Conservation (phyloP, 1,140 invertebrate species). For the Apolygus lucorum region DNA sequence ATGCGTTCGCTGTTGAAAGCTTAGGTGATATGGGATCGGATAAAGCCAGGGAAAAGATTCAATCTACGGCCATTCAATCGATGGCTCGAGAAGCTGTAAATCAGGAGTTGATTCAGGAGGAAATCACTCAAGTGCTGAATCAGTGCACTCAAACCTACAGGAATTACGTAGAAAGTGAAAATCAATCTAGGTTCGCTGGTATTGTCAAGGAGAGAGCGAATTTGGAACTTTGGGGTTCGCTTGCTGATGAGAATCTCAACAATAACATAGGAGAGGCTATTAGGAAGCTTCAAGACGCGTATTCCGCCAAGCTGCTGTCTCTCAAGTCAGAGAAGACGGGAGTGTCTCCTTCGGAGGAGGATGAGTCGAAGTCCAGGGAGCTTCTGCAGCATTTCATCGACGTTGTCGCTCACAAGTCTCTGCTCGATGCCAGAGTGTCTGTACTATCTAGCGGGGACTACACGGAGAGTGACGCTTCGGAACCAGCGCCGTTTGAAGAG, state of each 20-base stretch:
- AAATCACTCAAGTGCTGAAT: conserved; percentile 59
- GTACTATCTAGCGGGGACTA: conserved; percentile 43
- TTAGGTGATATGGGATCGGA: conserved; percentile 39
- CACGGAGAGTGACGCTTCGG: conserved; percentile 12
- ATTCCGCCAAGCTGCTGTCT: conserved; percentile 45
- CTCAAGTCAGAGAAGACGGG: conserved; percentile 29
- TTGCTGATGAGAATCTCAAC: conserved; percentile 55
- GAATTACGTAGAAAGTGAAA: conserved; percentile 39
- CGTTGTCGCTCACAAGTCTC: conserved; percentile 63
- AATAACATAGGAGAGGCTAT: conserved; percentile 59
- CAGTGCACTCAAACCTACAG: conserved; percentile 56
- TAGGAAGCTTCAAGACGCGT: conserved; percentile 52
- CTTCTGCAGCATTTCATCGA: conserved; percentile 61
- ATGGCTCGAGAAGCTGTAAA: conserved; percentile 59
- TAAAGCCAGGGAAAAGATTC: conserved; percentile 43
- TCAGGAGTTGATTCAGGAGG: conserved; percentile 59
- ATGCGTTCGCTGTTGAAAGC: conserved; percentile 54
- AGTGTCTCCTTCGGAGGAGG: conserved; percentile 31
- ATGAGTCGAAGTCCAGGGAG: conserved; percentile 44
- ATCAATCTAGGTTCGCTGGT: conserved; percentile 32
- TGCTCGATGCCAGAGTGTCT: conserved; percentile 59
- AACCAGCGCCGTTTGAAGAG: conserved; percentile 29
- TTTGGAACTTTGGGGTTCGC: conserved; percentile 58
- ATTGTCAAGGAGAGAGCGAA: conserved; percentile 49
- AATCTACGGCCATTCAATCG: conserved; percentile 50